Conservation (phyloP, 2,888 invertebrate genomes). For the Dolichopus griseipennis region DNA sequence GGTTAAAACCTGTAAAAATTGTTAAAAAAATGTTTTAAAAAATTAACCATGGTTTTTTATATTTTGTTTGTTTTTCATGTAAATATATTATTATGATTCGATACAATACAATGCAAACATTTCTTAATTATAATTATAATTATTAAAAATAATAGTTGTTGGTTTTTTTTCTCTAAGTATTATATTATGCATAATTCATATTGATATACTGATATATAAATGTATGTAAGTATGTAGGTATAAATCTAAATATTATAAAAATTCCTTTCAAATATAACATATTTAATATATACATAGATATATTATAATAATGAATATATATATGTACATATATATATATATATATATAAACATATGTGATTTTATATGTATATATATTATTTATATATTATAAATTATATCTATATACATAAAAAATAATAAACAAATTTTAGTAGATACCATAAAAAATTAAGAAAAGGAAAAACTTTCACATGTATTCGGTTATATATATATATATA, state of each 20-base stretch:
- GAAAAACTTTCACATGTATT: not conserved
- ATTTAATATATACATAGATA: not conserved
- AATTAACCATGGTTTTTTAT: not conserved
- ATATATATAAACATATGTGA: too few relatives aligned
- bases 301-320: too few relatives aligned
- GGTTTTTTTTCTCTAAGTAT: too few relatives aligned
- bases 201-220: not conserved
- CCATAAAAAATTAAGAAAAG: not conserved
- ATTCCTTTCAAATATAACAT: not conserved
- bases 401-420: not conserved
- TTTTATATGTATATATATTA: not conserved
- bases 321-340: too few relatives aligned
- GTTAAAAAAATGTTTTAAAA: not conserved
- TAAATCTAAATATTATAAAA: not conserved
- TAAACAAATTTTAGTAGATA: not conserved
- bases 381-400: not conserved
- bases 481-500: not conserved
- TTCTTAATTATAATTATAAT: constrained; percentile 5
- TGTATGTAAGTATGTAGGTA: not conserved
- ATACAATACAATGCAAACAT: constrained; percentile 6
- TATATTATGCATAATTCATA: not conserved
- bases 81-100: constrained; percentile 3
- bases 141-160: constrained; percentile 6
- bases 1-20: too few relatives aligned
- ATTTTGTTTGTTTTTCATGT: constrained; percentile 2